Evolutionary conservation across 2,113 vertebrate genomes (phyloP).

Genomic region (Andinoacara biseriatus): DNA sequence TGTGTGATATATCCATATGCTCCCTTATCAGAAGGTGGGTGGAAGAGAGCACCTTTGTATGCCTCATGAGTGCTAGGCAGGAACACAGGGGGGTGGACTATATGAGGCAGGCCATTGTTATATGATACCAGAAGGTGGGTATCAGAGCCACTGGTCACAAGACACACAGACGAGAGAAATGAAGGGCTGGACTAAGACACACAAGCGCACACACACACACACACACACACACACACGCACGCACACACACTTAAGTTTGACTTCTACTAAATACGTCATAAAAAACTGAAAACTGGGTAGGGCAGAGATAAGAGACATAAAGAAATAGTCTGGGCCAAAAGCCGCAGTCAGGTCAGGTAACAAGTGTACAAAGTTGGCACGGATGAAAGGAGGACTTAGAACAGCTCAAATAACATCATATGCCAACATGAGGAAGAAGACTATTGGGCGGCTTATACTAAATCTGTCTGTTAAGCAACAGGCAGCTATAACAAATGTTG

Average conservation of each 20-base stretch:
- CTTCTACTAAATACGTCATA: conserved; percentile 33
- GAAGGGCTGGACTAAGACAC: conserved; percentile 30
- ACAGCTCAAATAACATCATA: conserved; percentile 2
- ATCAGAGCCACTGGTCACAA: conserved; percentile 74
- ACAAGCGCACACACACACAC: conserved; percentile 15
- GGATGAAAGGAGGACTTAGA: background rate
- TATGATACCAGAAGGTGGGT: conserved; percentile 74
- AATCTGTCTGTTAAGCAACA: conserved; percentile 21
- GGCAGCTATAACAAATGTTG: conserved; percentile 37
- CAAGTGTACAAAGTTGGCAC: background rate
- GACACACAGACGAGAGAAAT: conserved; percentile 47
- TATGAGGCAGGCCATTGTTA: conserved; percentile 77
- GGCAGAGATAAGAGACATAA: conserved; percentile 52
- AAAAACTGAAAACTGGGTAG: conserved; percentile 40
- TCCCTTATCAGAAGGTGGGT: conserved; percentile 48
- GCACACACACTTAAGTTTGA: conserved; percentile 11
- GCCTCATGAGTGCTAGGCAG: conserved; percentile 48
- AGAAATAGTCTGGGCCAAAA: conserved; percentile 20
- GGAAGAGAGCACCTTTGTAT: conserved; percentile 71
- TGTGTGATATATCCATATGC: conserved; percentile 59
- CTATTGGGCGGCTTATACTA: conserved; percentile 11
- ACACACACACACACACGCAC: conserved; percentile 20
- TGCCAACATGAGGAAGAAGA: background rate
- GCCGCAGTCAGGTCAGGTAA: conserved; percentile 8
- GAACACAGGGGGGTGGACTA: conserved; percentile 61